Evolutionary conservation across 2,113 vertebrate genomes (phyloP).

Genomic region (Trogon melanurus): DNA sequence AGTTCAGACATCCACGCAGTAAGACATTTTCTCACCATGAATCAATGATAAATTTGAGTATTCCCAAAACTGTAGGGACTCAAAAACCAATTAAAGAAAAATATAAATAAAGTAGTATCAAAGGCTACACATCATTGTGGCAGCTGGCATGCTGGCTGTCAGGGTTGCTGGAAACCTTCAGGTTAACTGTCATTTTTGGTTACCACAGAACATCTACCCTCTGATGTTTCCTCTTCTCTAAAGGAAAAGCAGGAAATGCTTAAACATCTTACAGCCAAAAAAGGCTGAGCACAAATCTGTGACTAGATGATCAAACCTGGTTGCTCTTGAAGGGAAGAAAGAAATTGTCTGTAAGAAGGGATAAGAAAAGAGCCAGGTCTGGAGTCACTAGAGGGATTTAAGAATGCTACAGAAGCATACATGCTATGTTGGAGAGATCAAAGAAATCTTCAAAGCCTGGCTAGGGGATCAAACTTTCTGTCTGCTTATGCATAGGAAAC

Average conservation of each 20-base stretch:
- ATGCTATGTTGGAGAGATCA: not conserved
- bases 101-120: not conserved
- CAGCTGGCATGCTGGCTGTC: not conserved
- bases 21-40: not conserved
- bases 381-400: not conserved
- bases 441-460: not conserved
- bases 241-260: not conserved
- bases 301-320: not conserved
- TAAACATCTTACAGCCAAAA: not conserved
- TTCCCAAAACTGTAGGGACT: slow-evolving; percentile 15
- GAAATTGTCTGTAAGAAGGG: not conserved
- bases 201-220: not conserved
- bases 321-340: not conserved
- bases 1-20: not conserved
- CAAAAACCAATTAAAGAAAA: not conserved
- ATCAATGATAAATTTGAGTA: not conserved
- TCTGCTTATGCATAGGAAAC: not conserved
- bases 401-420: not conserved
- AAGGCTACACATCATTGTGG: not conserved
- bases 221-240: not conserved
- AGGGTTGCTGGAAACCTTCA: not conserved
- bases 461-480: not conserved
- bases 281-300: not conserved
- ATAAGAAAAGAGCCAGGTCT: not conserved
- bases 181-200: not conserved